Base-by-base conservation (phyloP, 1,140 invertebrate genomes). In the Teleopsis dalmanni region DNA sequence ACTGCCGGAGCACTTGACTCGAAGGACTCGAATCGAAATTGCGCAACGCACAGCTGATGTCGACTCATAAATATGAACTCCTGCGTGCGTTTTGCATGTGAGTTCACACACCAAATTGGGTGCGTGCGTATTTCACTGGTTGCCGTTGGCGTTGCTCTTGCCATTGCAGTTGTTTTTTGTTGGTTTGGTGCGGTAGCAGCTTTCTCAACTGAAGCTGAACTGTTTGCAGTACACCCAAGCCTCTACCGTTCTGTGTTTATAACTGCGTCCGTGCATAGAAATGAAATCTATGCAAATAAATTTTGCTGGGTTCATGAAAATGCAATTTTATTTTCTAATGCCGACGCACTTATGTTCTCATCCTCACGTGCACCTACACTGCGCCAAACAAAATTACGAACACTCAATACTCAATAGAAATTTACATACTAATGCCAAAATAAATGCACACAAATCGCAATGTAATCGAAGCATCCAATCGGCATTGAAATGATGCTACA, bases 291-390 rank as follows among this genome's bases (percentile, higher is more conserved):
- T n/a, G n/a, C n/a, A n/a, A n/a, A n/a, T n/a, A n/a, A n/a, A 42
- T 26, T 42, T 42, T 26, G 40, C 19, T 26, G 23, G 22, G 23
- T 42, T 42, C 40, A 42, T 42, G 40, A 42, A 42, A 42, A 42
- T 42, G 40, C 40, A 42, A 42, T 42, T 42, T 42, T 42, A 42
- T 42, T 42, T 42, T 26, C 40, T 42, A 42, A 42, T 42, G 29
- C 40, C 18, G n/a, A n/a, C 40, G 16, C 25, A 42, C 5, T n/a
- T n/a, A 42, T 22, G 7, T 26, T 10, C 40, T 16, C 23, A 42
- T 10, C 7, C 22, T 10, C 40, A 16, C 14, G 16, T 16, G 13
- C 13, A 42, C 40, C 25, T 16, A 16, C 0, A 26, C 4, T 14
- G 36, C 18, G n/a, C n/a, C n/a, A n/a, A n/a, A n/a, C n/a, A n/a